Percentiles rank a stretch among this genome's conserved stretches.
phyloP scores from a whole-genome alignment of 2,113 vertebrate species.

The Pyrgilauda ruficollis region DNA sequence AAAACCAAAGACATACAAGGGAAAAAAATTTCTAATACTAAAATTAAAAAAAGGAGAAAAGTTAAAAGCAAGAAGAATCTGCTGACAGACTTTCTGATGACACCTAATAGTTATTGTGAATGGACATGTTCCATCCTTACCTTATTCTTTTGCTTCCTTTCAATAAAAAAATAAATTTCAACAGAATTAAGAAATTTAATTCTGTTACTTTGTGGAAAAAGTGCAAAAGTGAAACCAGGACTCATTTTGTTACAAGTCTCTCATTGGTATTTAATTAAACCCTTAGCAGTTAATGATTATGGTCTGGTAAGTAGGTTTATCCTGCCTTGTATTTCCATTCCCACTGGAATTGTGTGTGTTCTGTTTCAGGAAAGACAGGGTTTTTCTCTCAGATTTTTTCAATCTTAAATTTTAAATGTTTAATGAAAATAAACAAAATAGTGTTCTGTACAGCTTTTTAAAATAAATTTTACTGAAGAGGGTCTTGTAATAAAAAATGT shows the following conservation, averaged over 20 bases:
- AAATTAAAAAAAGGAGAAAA: background rate
- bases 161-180: slow-evolving; percentile 75
- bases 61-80: background rate
- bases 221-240: slow-evolving; percentile 38
- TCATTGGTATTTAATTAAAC: slow-evolving; percentile 71
- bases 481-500: background rate
- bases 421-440: slow-evolving; percentile 7
- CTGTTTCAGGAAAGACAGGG: background rate
- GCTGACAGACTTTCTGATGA: background rate
- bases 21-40: background rate
- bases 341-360: background rate
- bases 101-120: background rate
- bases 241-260: slow-evolving; percentile 72
- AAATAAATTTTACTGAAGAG: background rate
- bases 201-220: slow-evolving; percentile 61
- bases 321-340: slow-evolving; percentile 30
- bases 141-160: background rate
- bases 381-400: background rate
- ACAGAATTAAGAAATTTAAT: slow-evolving; percentile 50
- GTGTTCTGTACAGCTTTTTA: background rate
- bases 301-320: slow-evolving; percentile 75
- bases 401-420: background rate
- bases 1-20: background rate
- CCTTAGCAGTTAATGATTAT: slow-evolving; percentile 79
- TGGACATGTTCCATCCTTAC: background rate